Conservation (phyloP, 2,888 invertebrate species). For the Heliconius erato region DNA sequence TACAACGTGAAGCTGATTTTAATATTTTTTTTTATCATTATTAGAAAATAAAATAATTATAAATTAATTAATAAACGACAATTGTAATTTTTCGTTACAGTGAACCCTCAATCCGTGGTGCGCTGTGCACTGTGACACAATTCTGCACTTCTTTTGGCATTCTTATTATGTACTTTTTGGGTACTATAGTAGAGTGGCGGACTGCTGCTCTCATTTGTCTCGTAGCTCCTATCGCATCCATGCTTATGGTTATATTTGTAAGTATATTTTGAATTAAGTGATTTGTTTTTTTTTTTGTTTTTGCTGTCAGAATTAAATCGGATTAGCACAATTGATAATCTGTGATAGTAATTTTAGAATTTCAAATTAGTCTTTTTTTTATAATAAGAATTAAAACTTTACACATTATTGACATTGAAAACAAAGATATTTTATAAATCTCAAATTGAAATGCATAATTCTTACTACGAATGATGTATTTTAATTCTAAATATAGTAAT, state of each 20-base stretch:
- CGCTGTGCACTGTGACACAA: constrained; percentile 80
- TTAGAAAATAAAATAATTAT: background rate
- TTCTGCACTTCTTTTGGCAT: constrained; percentile 79
- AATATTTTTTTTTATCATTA: too few relatives aligned
- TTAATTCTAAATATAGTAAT: too few relatives aligned
- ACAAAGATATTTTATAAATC: background rate
- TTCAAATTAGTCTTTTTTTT: too few relatives aligned
- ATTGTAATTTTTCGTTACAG: constrained; percentile 58
- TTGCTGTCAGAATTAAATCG: background rate
- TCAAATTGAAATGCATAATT: too few relatives aligned
- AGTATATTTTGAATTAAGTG: constrained; percentile 50
- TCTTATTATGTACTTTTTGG: constrained; percentile 81
- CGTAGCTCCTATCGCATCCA: constrained; percentile 78
- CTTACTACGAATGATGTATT: too few relatives aligned
- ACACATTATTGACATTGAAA: background rate
- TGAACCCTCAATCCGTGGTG: constrained; percentile 83
- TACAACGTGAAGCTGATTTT: too few relatives aligned
- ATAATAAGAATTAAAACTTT: background rate
- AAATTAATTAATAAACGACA: background rate
- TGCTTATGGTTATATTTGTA: constrained; percentile 81
- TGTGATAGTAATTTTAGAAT: background rate
- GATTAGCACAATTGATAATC: background rate
- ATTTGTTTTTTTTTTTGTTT: background rate
- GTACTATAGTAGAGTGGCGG: constrained; percentile 82
- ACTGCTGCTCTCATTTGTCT: constrained; percentile 80